Base-by-base conservation (phyloP, 2,888 invertebrate genomes). In the Pristionchus japonicus region DNA sequence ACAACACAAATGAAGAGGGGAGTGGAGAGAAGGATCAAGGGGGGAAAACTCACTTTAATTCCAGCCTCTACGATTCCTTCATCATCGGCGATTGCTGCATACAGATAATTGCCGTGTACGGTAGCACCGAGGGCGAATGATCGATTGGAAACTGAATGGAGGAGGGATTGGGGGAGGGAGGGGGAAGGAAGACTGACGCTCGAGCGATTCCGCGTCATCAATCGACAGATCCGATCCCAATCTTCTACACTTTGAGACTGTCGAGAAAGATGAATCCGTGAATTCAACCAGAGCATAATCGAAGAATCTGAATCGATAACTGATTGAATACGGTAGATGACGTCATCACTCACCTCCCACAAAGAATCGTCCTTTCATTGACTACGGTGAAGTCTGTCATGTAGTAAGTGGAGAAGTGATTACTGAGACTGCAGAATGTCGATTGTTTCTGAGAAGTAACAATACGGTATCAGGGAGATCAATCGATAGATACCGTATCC, bases 401-500 rank as follows among this genome's bases (percentile, higher is more conserved):
- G 23, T 47, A n/a, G 27, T 77, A n/a, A n/a, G 43, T 43, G 20
- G 43, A 43, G 3, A 77, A 43, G 40, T 77, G 43, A 47, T 77
- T n/a, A 1, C 43, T 47, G 9, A 77, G 43, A 27, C 43, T 47
- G 17, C 43, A 77, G 43, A 77, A 77, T 2, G 77, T n/a, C 17
- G n/a, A 27, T 47, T 27, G 27, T 34, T 77, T 77, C 77, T 77
- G 20, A n/a, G 4, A 47, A 27, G 34, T 15, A 9, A 31, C n/a
- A 9, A 27, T 77, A 77, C 27, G 37, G 40, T 70, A 70, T 17
- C 13, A 13, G 20, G 15, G 23, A 1, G 43, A 47, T 43, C n/a
- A 27, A n/a, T 77, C n/a, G n/a, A 77, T 77, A 43, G 13, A 47
- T 77, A 77, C 77, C 77, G 77, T 77, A 43, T 77, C 27, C 77